Evolutionary conservation across 2,113 vertebrate genomes (phyloP).

Genomic region (Naja naja): DNA sequence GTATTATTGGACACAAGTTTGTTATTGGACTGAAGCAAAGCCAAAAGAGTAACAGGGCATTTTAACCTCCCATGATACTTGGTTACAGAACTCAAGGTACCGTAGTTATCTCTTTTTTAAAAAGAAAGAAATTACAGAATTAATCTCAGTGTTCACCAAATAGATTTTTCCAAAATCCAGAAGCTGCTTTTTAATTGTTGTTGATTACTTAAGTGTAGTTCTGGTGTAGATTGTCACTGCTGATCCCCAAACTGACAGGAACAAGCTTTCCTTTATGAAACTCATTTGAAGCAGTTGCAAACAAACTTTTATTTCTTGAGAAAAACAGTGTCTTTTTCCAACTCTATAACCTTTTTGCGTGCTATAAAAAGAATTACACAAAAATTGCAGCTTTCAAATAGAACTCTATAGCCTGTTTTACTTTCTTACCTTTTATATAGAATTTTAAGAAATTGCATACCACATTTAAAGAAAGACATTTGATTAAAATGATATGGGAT

Average conservation of each 20-base stretch:
- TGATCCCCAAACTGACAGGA: not conserved
- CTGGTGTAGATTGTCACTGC: not conserved
- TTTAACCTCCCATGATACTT: not conserved
- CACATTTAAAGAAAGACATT: not conserved
- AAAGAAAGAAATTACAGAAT: not conserved
- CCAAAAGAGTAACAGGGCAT: not conserved
- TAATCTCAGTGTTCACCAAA: not conserved
- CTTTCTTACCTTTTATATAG: not conserved
- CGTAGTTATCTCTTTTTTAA: not conserved
- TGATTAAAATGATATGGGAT: not conserved
- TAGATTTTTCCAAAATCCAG: not conserved
- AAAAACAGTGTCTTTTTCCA: not conserved
- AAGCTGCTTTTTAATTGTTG: not conserved
- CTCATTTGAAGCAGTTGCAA: not conserved
- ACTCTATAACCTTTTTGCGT: not conserved
- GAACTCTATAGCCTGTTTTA: not conserved
- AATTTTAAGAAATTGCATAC: not conserved
- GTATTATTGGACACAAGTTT: not conserved
- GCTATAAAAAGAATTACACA: not conserved
- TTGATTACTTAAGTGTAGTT: not conserved
- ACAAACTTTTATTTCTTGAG: not conserved
- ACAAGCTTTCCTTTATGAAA: not conserved
- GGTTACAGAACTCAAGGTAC: not conserved
- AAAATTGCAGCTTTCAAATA: not conserved
- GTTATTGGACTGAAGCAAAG: not conserved